Evolutionary conservation across 2,797 vertebrate genomes (phyloP), one percentile per base, ranked within the genome.

Genomic region (Diceros bicornis): DNA sequence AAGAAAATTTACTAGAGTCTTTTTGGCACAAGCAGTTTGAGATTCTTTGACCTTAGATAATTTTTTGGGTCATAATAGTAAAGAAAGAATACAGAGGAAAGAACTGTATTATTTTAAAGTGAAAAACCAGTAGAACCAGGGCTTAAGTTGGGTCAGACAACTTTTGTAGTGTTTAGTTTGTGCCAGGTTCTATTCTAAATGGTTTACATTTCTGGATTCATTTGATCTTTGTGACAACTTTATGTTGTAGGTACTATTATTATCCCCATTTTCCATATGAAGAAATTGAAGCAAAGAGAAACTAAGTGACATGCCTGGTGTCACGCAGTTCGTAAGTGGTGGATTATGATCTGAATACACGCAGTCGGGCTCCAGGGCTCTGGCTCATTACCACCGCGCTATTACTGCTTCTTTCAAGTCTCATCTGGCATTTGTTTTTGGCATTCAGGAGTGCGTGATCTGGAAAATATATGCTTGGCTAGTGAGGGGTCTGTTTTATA

Each of bases 401-500:
- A 7, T 72, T 57, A 69, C 7, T 50, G 16, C n/a, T 44, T 75
- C 81, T 59, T 71, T 86, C 52, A n/a, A 4, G 68, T 81, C 78
- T 82, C 50, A 18, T 20, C 21, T 52, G 44, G 7, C 59, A 12
- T 97, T 91, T 37, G 57, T 14, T 85, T 75, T n/a, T 89, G 79
- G 85, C 74, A 47, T 50, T 69, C 27, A 78, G 50, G 57, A 69
- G n/a, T 21, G 10, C 66, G 25, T 47, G 64, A 68, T 64, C 20
- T 81, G 61, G 86, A 89, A 85, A 94, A 68, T 44, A 66, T 4
- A 25, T n/a, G 34, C 71, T 23, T 81, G 68, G n/a, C 47, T 50
- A 66, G 32, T 47, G 55, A 86, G 75, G 90, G 21, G 23, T 92
- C 96, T 93, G 47, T 66, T 91, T 94, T 90, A 21, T 96, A 41